Evolutionary conservation across 2,888 invertebrate species (phyloP).

Genomic region (Dysmachus trigonus): DNA sequence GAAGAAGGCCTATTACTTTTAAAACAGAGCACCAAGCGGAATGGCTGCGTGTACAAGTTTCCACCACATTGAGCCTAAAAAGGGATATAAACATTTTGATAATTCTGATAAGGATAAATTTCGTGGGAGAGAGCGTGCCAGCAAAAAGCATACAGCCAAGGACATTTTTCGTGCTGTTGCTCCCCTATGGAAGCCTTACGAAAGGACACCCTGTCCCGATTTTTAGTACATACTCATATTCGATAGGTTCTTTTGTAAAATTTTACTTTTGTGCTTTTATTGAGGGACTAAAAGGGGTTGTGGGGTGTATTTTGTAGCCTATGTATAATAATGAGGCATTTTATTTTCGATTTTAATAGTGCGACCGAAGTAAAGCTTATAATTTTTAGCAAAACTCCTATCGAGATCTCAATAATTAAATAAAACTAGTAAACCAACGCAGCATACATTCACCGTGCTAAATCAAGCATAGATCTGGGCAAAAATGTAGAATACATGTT

Average conservation of each 20-base stretch:
- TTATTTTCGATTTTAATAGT: too few relatives aligned
- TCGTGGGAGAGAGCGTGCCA: not conserved
- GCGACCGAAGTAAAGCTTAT: not conserved
- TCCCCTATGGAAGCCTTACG: not conserved
- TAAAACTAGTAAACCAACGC: too few relatives aligned
- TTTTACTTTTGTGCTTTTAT: not conserved
- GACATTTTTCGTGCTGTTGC: not conserved
- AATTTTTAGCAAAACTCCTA: not conserved
- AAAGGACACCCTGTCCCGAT: not conserved
- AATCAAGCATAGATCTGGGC: too few relatives aligned
- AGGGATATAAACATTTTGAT: conserved; percentile 1
- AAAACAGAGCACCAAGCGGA: not conserved
- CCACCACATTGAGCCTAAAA: not conserved
- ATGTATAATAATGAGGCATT: too few relatives aligned
- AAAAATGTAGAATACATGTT: too few relatives aligned
- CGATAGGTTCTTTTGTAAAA: not conserved
- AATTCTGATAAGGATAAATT: not conserved
- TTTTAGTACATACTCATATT: not conserved
- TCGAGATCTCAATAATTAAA: too few relatives aligned
- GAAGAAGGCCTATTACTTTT: conserved; percentile 21
- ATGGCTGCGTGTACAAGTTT: conserved; percentile 3
- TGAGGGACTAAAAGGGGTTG: not conserved
- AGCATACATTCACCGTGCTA: too few relatives aligned
- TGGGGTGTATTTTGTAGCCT: too few relatives aligned
- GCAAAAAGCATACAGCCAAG: not conserved